Conservation (phyloP, 2,888 invertebrate species). For the Pristionchus mayeri region DNA sequence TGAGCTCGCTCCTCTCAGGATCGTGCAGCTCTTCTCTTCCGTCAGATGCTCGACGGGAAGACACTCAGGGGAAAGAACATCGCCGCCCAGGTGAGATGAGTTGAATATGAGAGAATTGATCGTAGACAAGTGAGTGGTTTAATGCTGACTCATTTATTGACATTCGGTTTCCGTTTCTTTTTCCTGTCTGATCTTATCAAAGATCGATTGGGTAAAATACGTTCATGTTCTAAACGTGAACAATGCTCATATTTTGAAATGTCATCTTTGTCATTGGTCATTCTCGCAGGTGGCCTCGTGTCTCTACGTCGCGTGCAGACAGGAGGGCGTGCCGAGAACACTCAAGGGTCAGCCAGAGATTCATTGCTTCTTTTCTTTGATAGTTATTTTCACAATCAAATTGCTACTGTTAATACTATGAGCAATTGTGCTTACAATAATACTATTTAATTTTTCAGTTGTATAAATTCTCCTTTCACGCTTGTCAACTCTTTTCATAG, state of each 20-base stretch:
- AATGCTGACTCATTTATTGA: too few relatives aligned
- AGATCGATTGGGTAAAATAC: too few relatives aligned
- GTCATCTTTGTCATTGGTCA: too few relatives aligned
- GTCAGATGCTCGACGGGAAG: constrained; percentile 82
- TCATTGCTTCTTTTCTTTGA: not conserved
- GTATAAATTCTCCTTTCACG: too few relatives aligned
- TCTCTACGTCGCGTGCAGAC: constrained; percentile 97
- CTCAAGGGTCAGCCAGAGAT: constrained; percentile 84
- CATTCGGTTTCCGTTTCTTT: not conserved
- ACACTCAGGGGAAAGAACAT: constrained; percentile 85
- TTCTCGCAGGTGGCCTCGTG: constrained; percentile 92
- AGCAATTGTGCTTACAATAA: not conserved
- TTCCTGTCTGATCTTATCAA: too few relatives aligned
- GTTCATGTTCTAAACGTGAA: too few relatives aligned
- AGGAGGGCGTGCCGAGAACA: constrained; percentile 97
- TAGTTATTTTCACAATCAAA: too few relatives aligned
- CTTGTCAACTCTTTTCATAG: too few relatives aligned
- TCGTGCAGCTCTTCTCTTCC: constrained; percentile 94
- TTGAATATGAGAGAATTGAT: too few relatives aligned
- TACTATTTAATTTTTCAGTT: not conserved
- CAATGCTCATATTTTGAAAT: too few relatives aligned
- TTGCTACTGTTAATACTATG: not conserved
- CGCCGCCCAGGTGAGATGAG: constrained; percentile 88
- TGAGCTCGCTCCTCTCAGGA: constrained; percentile 81
- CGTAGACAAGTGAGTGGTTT: too few relatives aligned